Base-by-base conservation (phyloP, 2,797 vertebrate genomes). In the Florisuga fusca region DNA sequence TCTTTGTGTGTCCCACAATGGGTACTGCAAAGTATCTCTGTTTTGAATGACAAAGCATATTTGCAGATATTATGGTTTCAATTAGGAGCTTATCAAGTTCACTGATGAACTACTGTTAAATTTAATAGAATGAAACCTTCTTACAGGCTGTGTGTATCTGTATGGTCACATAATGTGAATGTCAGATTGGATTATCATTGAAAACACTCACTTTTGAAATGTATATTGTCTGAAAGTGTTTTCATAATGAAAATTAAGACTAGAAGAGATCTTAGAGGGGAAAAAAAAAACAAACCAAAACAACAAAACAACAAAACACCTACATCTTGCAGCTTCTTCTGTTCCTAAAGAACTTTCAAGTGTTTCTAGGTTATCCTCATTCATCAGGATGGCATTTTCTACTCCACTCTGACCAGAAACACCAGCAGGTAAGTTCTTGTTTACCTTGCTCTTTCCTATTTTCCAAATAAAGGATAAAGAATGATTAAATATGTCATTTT, bases 381-480 rank as follows among this genome's bases (percentile, higher is more conserved):
- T 95, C 81, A 94, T 93, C 92, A 98, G 91, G 25, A 98, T 90
- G 81, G 95, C 58, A 16, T 81, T 97, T 96, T 96, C 97, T 77
- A 96, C 79, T 94, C 96, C 97, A 78, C 51, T 96, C 91, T 98
- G 97, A 96, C 89, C 79, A 93, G 96, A 95, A 96, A 98, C 63
- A 87, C 98, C 98, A 74, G 96, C 94, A 92, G 97, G 82, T 66
- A 93, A 87, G 73, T 92, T 98, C 93, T 99, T 99, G 91, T 95
- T 92, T 74, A 95, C 96, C 92, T 98, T 99, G 85, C 91, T 97
- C 98, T 99, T 99, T 97, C 99, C 99, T 99, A 38, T 97, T 90
- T 94, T 94, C 95, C 91, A 96, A 88, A 87, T 61, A 67, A 97
- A 96, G 36, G 20, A 95, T 1, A 10, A 87, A 93, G 8, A 93